Conservation (phyloP, 2,797 vertebrate species). For the Myripristis murdjan region DNA sequence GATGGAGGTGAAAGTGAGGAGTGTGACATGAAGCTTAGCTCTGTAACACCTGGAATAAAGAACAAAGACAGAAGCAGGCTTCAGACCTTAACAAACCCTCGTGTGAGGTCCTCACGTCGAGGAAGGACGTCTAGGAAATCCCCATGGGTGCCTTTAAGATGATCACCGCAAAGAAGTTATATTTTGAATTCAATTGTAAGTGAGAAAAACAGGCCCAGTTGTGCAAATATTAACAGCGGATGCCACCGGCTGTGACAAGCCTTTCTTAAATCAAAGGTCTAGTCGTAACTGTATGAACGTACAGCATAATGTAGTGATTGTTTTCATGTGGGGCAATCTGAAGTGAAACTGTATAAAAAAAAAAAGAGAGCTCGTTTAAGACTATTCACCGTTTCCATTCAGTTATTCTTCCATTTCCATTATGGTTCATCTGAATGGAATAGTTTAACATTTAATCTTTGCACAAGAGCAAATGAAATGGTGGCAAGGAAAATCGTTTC, state of each 20-base stretch:
- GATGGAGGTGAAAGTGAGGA: too few species aligned
- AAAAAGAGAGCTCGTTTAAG: too few species aligned
- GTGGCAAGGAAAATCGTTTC: not conserved
- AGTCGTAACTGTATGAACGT: not conserved
- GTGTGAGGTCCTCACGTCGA: not conserved
- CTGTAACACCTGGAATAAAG: not conserved
- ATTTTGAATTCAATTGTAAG: conserved; percentile 41
- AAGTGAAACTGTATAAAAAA: too few species aligned
- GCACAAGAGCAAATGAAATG: too few species aligned
- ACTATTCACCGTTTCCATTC: too few species aligned
- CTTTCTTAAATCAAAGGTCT: too few species aligned
- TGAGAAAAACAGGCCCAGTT: conserved; percentile 28
- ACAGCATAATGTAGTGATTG: not conserved
- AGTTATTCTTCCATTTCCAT: too few species aligned
- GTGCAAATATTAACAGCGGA: conserved; percentile 31
- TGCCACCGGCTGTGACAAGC: conserved; percentile 1
- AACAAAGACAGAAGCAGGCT: not conserved
- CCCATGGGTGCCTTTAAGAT: conserved; percentile 33
- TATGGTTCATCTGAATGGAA: too few species aligned
- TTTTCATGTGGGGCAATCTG: too few species aligned
- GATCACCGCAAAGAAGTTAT: conserved; percentile 32
- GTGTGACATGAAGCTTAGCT: not conserved
- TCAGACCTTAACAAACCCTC: not conserved
- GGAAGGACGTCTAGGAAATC: conserved; percentile 3
- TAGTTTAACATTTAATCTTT: too few species aligned